Conservation (phyloP, 2,888 invertebrate genomes). For the Drosophila setosimentum region DNA sequence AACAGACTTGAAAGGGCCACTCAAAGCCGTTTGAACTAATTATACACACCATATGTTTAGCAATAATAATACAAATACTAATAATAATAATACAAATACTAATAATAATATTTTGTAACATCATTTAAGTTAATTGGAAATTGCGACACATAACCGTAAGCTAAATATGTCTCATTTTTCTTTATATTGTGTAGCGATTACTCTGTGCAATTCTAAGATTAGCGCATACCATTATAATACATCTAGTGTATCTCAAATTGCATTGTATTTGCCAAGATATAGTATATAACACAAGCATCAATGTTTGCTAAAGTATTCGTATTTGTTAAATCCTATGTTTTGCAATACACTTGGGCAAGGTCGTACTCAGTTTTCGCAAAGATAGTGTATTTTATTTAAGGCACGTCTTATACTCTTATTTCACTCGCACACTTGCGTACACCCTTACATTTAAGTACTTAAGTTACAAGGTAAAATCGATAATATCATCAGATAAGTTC, state of each 20-base stretch:
- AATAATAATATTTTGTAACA: slow-evolving; percentile 38
- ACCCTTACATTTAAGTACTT: slow-evolving; percentile 39
- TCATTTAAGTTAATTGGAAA: slow-evolving; percentile 33
- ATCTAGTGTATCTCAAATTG: slow-evolving; percentile 40
- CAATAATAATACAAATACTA: slow-evolving; percentile 11
- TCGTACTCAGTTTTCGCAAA: background rate
- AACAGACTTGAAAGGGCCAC: slow-evolving; percentile 56
- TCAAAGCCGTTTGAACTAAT: slow-evolving; percentile 28
- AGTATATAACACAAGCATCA: slow-evolving; percentile 35
- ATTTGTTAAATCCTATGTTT: slow-evolving; percentile 44
- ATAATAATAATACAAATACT: slow-evolving; percentile 1
- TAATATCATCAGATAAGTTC: slow-evolving; percentile 10
- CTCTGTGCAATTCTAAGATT: slow-evolving; percentile 67
- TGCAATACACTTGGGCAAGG: slow-evolving; percentile 28
- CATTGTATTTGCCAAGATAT: slow-evolving; percentile 61
- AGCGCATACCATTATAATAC: slow-evolving; percentile 57
- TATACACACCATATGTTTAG: slow-evolving; percentile 24
- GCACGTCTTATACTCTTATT: background rate
- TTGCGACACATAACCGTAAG: slow-evolving; percentile 11
- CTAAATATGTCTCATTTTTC: slow-evolving; percentile 29
- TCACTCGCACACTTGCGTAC: background rate
- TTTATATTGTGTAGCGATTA: slow-evolving; percentile 42
- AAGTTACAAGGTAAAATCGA: slow-evolving; percentile 33
- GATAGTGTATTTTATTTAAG: background rate
- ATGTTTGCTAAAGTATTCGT: slow-evolving; percentile 66